phyloP scores from a whole-genome alignment of 1,140 invertebrate species.

The Babylonia areolata region DNA sequence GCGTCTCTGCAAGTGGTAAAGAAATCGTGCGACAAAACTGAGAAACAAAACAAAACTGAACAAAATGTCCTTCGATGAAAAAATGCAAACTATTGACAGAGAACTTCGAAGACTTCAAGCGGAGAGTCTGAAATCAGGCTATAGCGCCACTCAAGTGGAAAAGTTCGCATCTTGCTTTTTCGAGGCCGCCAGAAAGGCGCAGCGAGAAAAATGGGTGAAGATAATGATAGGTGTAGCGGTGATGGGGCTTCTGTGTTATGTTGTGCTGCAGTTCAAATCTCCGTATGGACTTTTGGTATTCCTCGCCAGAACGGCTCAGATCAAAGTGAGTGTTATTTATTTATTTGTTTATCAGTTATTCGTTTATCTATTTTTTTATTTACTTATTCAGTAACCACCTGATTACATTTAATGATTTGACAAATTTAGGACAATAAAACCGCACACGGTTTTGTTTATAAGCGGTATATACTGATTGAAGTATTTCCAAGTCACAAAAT shows the following conservation, averaged over 20 bases:
- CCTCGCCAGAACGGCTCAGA: constrained; percentile 11
- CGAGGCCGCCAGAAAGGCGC: background rate
- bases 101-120: constrained; percentile 6
- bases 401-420: no score
- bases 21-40: no score
- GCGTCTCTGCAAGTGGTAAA: background rate
- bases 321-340: constrained; percentile 23
- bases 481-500: no score
- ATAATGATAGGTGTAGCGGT: background rate
- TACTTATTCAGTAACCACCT: no score
- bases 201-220: constrained; percentile 27
- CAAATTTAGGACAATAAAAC: no score
- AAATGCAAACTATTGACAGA: background rate
- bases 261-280: constrained; percentile 22
- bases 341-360: background rate
- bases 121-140: constrained; percentile 29
- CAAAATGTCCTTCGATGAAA: constrained; percentile 26
- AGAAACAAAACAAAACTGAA: no score
- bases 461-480: no score
- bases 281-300: background rate
- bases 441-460: no score
- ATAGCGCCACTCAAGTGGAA: constrained; percentile 37
- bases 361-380: background rate
- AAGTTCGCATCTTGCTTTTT: constrained; percentile 27
- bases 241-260: constrained; percentile 4